Conservation (phyloP, 2,888 invertebrate species). For the Cerastoderma edule region DNA sequence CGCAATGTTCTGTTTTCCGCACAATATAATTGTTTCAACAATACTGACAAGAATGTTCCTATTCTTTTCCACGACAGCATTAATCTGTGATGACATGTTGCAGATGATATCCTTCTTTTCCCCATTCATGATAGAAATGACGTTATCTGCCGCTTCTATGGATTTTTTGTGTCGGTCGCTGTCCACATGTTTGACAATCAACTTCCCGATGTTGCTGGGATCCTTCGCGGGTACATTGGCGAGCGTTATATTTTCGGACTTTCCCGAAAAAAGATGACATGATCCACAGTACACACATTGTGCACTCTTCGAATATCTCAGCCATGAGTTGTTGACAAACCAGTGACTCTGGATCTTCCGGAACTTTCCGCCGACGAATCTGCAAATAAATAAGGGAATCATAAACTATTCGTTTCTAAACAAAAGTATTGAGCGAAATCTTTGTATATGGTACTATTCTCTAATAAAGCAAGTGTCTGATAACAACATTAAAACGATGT, state of each 20-base stretch:
- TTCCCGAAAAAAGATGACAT: not conserved
- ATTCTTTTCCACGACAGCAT: conserved; percentile 3
- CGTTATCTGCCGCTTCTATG: conserved; percentile 23
- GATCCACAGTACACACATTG: conserved; percentile 1
- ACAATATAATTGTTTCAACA: no score
- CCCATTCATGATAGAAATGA: conserved; percentile 7
- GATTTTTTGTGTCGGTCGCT: not conserved
- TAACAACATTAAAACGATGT: no score
- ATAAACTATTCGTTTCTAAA: no score
- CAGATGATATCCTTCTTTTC: conserved; percentile 11
- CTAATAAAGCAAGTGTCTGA: no score
- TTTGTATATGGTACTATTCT: no score
- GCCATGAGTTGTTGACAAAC: no score
- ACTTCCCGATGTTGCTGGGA: not conserved
- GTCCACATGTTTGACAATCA: not conserved
- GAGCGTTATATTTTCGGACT: not conserved
- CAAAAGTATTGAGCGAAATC: no score
- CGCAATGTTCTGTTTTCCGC: no score
- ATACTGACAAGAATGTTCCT: conserved; percentile 18
- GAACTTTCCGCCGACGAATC: no score
- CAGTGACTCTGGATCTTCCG: no score
- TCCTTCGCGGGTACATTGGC: not conserved
- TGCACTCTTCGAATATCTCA: not conserved
- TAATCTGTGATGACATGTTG: not conserved
- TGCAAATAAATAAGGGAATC: no score